phyloP scores from a whole-genome alignment of 2,888 invertebrate genomes.

The Apodemia duryi region DNA sequence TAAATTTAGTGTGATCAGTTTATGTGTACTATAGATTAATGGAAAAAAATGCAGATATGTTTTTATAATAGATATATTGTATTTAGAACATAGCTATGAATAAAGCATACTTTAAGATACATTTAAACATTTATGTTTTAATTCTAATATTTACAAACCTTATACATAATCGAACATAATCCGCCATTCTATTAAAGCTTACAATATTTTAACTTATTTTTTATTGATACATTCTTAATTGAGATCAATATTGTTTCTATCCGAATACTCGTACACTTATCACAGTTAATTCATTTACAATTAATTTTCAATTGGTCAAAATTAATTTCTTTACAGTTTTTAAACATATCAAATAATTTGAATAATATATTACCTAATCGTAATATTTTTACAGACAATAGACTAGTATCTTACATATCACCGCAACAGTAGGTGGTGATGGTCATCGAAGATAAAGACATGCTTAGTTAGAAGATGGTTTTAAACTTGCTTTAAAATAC shows the following conservation, averaged over 20 bases:
- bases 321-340: slow-evolving; percentile 34
- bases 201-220: slow-evolving; percentile 31
- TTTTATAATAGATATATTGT: neutral
- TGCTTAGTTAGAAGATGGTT: too few species aligned
- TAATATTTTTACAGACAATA: neutral
- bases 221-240: slow-evolving; percentile 20
- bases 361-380: neutral
- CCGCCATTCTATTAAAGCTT: slow-evolving; percentile 15
- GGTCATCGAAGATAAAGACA: too few species aligned
- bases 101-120: slow-evolving; percentile 11
- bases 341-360: slow-evolving; percentile 12
- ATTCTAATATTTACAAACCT: slow-evolving; percentile 20
- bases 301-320: slow-evolving; percentile 56
- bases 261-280: slow-evolving; percentile 54
- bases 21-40: neutral
- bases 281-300: slow-evolving; percentile 70
- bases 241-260: slow-evolving; percentile 37
- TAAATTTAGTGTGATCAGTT: neutral
- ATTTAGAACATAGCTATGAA: slow-evolving; percentile 19
- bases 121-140: neutral
- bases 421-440: too few species aligned
- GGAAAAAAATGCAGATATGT: neutral
- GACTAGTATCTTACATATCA: too few species aligned
- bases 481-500: too few species aligned
- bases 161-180: slow-evolving; percentile 4